Base-by-base conservation (phyloP, 2,888 invertebrate genomes). In the Archips crataeganus region DNA sequence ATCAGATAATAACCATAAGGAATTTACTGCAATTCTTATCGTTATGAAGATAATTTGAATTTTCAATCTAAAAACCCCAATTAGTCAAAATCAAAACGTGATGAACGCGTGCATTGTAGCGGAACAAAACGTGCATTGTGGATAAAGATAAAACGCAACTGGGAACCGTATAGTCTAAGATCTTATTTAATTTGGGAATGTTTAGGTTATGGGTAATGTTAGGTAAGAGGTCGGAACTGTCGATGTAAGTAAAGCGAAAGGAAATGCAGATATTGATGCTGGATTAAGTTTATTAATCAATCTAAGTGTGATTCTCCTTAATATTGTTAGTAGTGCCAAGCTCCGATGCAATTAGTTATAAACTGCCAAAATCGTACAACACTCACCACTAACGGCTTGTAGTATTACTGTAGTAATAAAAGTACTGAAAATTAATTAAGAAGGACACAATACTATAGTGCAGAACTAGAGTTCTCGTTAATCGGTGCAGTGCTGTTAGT, bases 321-420 rank as follows among this genome's bases (percentile, higher is more conserved):
- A 64, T 69, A 54, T 78, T 77, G 83, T 86, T 85, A 85, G 84
- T 85, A 82, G 81, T 82, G 82, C 83, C 83, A 87, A 86, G 86
- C 86, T 75, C 72, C 78, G 82, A 83, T 85, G 85, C 85, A 78
- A 90, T 93, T 93, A 93, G 91, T 92, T 84, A 89, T 84, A 81
- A 81, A 84, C 81, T 87, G 87, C 90, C 92, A 92, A 90, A 92
- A 91, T 90, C 90, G 84, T 87, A 90, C 90, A 90, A 91, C 91
- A 94, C 94, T 94, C 94, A 94, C 94, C 94, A 93, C 94, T 93
- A 91, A 93, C 85, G 82, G 89, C 90, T 89, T 89, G 89, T 88
- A 85, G 90, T 89, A 87, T 89, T 93, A 94, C 93, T 89, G 92
- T 92, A 86, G 92, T 87, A 84, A 83, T 87, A 84, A 83, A 79